These are phyloP conservation scores for Campopleginae sp. DNA, from an alignment of 2,888 invertebrate genomes.

Conservation along the genomic window DNA sequence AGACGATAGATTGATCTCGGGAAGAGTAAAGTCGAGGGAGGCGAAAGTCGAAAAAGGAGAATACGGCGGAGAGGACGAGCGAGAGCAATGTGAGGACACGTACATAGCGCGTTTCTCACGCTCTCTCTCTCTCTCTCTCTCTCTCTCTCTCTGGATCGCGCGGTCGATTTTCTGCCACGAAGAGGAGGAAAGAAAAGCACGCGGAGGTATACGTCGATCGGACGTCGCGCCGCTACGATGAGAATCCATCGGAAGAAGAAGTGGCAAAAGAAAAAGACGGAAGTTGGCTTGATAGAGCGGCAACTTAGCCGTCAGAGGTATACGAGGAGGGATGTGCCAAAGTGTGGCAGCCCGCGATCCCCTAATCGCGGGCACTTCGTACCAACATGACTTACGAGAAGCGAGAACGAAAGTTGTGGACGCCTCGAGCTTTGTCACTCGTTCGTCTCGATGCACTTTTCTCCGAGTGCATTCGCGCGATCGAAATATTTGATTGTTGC, in stretches of 20 bases:
- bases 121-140: slow-evolving; percentile 37
- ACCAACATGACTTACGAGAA: slow-evolving; percentile 2
- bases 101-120: slow-evolving; percentile 37
- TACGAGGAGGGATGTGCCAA: slow-evolving; percentile 40
- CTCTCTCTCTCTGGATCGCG: slow-evolving; percentile 35
- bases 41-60: slow-evolving; percentile 21
- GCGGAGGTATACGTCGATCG: slow-evolving; percentile 12
- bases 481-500: too few species aligned
- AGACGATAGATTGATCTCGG: slow-evolving; percentile 55
- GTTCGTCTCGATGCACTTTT: not conserved
- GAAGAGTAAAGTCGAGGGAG: slow-evolving; percentile 28
- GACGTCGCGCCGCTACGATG: slow-evolving; percentile 22
- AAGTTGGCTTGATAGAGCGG: slow-evolving; percentile 35
- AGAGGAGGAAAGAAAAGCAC: slow-evolving; percentile 11
- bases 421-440: not conserved
- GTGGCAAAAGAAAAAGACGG: slow-evolving; percentile 18
- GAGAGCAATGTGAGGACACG: slow-evolving; percentile 1
- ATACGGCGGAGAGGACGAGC: not conserved
- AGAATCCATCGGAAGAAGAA: not conserved
- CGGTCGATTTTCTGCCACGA: too few species aligned
- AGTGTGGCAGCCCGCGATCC: slow-evolving; percentile 29
- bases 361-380: slow-evolving; percentile 48
- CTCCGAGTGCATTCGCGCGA: not conserved
- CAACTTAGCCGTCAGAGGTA: slow-evolving; percentile 52
- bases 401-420: not conserved